Conservation (phyloP, 2,113 vertebrate species). For the Hirundichthys speculiger region DNA sequence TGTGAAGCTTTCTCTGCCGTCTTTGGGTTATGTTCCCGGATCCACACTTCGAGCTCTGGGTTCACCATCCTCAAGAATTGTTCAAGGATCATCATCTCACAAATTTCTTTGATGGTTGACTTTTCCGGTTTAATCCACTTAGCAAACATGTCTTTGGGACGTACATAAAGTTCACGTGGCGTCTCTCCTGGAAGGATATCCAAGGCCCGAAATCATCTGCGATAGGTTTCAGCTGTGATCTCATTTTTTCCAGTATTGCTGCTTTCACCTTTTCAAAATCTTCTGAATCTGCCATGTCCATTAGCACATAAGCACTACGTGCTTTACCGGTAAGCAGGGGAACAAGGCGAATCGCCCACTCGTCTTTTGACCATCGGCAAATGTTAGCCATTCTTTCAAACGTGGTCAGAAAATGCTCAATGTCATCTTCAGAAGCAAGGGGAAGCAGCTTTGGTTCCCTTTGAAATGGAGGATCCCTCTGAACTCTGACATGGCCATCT, state of each 20-base stretch:
- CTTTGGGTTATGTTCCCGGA: background rate
- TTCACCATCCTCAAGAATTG: background rate
- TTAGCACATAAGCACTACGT: background rate
- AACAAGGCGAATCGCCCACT: background rate
- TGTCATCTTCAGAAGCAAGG: too few relatives aligned
- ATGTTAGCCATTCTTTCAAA: too few relatives aligned
- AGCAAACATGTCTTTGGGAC: background rate
- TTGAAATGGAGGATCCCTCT: background rate
- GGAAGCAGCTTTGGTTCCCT: slow-evolving; percentile 2
- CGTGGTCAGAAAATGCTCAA: too few relatives aligned
- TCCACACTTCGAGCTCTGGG: background rate
- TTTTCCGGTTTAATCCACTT: background rate
- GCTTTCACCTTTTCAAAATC: too few relatives aligned
- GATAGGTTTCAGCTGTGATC: background rate
- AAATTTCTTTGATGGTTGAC: background rate
- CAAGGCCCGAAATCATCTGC: background rate
- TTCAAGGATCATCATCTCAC: background rate
- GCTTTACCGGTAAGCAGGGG: background rate
- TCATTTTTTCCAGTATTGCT: background rate
- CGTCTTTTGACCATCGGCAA: background rate
- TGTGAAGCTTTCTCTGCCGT: background rate
- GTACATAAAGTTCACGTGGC: background rate
- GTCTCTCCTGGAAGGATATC: background rate
- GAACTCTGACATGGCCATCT: background rate
- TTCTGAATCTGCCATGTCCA: too few relatives aligned